Base-by-base conservation (phyloP, 2,113 vertebrate genomes). In the Empidonax traillii region DNA sequence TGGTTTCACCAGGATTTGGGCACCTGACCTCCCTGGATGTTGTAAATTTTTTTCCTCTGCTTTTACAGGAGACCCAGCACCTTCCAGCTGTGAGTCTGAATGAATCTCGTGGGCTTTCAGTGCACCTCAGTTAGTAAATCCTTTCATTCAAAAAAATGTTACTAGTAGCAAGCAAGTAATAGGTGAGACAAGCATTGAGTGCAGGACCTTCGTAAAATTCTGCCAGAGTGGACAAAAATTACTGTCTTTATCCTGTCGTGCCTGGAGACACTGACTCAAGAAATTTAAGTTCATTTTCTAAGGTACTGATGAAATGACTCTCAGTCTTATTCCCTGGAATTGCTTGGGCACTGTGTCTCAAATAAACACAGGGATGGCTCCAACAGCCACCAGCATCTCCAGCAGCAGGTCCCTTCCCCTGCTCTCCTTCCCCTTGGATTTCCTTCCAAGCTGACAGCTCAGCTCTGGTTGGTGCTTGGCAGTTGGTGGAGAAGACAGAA, bases 391-490 rank as follows among this genome's bases (percentile, higher is more conserved):
- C 39, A 18, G 37, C 72, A 0, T 75, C 46, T 71, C 59, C 46
- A 31, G 14, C 28, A 46, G 39, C 81, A 59, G 47, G 22, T 68
- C 2, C 0, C 39, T 75, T 21, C 18, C 39, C 43, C n/a, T 43
- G 22, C 73, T 87, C 47, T 10, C 58, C 44, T 53, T 31, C 61
- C 2, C 0, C 75, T 74, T 59, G 14, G 18, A 21, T 92, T 93
- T 87, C 67, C 33, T 91, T 89, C 85, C 69, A 66, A 92, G 89
- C 46, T 91, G 71, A 87, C 90, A 79, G 30, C 87, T 75, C 69
- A 84, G 85, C 78, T 56, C 67, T 66, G 80, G 85, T 89, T 92
- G 92, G 35, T 43, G 20, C 52, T 63, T 82, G 66, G 67, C 76
- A 96, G 78, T 53, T 89, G 78, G 56, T 87, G 49, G 69, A 87